These are phyloP conservation scores for Tridacna crocea DNA, from an alignment of 2,888 invertebrate species.

Conservation along the genomic window DNA sequence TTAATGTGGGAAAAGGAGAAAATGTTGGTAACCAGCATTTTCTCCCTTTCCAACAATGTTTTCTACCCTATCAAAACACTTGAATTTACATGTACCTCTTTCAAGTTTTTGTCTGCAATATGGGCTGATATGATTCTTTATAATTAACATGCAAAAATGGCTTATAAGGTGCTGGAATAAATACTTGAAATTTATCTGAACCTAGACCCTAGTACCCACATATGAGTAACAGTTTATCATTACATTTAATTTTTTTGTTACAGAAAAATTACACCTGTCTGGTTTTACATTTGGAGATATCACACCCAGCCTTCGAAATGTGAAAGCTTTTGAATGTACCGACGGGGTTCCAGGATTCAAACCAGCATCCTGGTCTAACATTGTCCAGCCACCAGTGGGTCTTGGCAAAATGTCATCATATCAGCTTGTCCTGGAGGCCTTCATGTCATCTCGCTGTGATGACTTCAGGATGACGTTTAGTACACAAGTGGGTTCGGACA, in stretches of 20 bases:
- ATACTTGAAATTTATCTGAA: too few species aligned
- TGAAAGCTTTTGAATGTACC: slow-evolving; percentile 83
- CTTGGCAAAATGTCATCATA: slow-evolving; percentile 82
- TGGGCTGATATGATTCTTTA: too few species aligned
- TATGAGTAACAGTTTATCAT: too few species aligned
- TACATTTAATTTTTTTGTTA: slow-evolving; percentile 23
- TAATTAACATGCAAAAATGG: too few species aligned
- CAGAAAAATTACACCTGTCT: slow-evolving; percentile 85
- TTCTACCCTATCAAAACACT: too few species aligned
- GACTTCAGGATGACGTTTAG: slow-evolving; percentile 86
- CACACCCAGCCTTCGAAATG: slow-evolving; percentile 83
- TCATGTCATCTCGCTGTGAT: slow-evolving; percentile 85
- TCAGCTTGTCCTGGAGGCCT: slow-evolving; percentile 85
- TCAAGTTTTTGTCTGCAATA: too few species aligned
- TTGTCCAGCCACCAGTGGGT: slow-evolving; percentile 79
- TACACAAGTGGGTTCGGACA: slow-evolving; percentile 80
- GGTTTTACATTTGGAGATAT: slow-evolving; percentile 85
- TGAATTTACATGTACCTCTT: too few species aligned
- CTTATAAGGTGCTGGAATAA: too few species aligned
- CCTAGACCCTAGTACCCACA: too few species aligned
- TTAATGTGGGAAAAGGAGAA: too few species aligned
- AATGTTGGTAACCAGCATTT: too few species aligned
- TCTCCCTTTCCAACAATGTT: too few species aligned
- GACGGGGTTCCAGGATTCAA: slow-evolving; percentile 80
- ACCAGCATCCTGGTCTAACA: slow-evolving; percentile 78